Base-by-base conservation (phyloP, 2,888 invertebrate genomes). In the Rotaria socialis region DNA sequence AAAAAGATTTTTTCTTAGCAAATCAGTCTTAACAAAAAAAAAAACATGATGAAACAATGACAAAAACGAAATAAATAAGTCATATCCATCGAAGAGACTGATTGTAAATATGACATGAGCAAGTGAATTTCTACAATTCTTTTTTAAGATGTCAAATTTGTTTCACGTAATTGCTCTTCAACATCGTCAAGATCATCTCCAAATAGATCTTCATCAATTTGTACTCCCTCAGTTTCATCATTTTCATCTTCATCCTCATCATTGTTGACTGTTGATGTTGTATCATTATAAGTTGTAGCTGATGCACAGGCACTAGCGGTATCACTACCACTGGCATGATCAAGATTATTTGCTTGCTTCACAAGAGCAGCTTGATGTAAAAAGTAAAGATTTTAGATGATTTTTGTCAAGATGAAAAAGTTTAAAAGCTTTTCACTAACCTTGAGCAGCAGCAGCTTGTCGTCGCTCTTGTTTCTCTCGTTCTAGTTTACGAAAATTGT, bases 111-210 rank as follows among this genome's bases (percentile, higher is more conserved):
- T 6, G 19, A 67, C 7, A 67, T 41, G 67, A 67, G 67, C 67
- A 35, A 67, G 35, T 35, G 7, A 16, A 67, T 67, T 41, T 67
- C 10, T 35, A 67, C 19, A 19, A 67, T 35, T 67, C 35, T 35
- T 35, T 67, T 24, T 56, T 67, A 67, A 3, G 35, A 41, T 67
- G 27, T 35, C 19, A 67, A 35, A 67, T 35, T 67, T 67, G 67
- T 67, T 67, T 67, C 67, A 67, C 67, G 67, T 67, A 67, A 67
- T 67, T 67, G 67, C 67, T 67, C 67, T 67, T 67, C 67, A 14
- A 67, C 35, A 67, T 67, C 67, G 4, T 67, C 67, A 41, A 67
- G 67, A 67, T 67, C 67, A 35, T 67, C 67, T 16, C 16, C 67
- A 35, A 67, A 67, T 35, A 67, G 6, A 67, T 67, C 67, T 67